Conservation (phyloP, 2,797 vertebrate species). For the Pogoniulus pusillus region DNA sequence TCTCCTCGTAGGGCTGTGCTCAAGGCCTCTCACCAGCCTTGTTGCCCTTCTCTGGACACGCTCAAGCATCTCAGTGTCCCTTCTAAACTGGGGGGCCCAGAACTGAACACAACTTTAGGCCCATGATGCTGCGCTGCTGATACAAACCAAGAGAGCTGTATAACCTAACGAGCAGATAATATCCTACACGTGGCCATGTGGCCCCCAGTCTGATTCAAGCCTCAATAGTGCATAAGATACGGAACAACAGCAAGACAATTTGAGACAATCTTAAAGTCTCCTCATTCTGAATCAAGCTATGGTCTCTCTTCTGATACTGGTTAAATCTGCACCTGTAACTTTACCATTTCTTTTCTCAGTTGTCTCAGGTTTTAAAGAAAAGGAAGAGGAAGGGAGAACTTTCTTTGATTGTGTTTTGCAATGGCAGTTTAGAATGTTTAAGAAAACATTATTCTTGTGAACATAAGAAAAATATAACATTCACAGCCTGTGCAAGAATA, state of each 20-base stretch:
- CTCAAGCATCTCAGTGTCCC: too few relatives aligned
- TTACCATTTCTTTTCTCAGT: slow-evolving; percentile 6
- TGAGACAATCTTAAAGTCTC: neutral
- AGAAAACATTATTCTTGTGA: slow-evolving; percentile 14
- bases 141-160: neutral
- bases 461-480: slow-evolving; percentile 40
- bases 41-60: too few relatives aligned
- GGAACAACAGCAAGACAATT: neutral
- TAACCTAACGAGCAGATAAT: neutral
- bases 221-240: neutral
- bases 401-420: slow-evolving; percentile 33
- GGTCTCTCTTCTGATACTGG: neutral
- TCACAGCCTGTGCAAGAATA: slow-evolving; percentile 22
- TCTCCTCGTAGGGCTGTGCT: too few relatives aligned
- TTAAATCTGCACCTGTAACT: neutral
- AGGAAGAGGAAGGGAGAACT: neutral
- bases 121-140: neutral
- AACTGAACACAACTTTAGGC: too few relatives aligned
- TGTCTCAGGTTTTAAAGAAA: slow-evolving; percentile 6
- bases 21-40: too few relatives aligned
- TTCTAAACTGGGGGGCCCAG: too few relatives aligned
- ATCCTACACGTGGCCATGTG: neutral
- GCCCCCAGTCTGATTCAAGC: neutral
- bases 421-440: slow-evolving; percentile 4
- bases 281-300: neutral